Percentiles rank a stretch among this genome's conserved stretches.
phyloP scores from a whole-genome alignment of 2,888 invertebrate genomes.

The Tridacna gigas region DNA sequence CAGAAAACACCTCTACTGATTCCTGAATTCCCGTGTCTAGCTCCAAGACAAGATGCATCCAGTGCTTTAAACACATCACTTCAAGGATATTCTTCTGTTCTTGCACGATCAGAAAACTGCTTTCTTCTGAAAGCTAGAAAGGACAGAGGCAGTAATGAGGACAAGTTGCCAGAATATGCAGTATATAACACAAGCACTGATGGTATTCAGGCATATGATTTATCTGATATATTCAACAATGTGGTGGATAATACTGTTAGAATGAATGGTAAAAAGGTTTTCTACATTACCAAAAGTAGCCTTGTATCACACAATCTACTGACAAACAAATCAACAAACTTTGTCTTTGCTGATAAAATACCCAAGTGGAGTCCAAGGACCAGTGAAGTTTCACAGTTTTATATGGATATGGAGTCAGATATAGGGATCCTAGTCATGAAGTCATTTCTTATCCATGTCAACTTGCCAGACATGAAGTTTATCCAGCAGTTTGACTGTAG shows the following conservation, averaged over 20 bases:
- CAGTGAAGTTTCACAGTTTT: constrained; percentile 15
- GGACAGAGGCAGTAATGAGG: constrained; percentile 38
- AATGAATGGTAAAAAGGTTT: constrained; percentile 17
- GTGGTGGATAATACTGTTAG: not conserved
- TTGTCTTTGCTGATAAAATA: constrained; percentile 34
- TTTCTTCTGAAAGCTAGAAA: constrained; percentile 52
- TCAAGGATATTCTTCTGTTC: constrained; percentile 52
- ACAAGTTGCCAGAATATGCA: constrained; percentile 38
- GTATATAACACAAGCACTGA: constrained; percentile 50
- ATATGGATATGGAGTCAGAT: constrained; percentile 4
- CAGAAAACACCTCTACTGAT: constrained; percentile 66
- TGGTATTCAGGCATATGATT: constrained; percentile 37
- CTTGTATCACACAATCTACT: constrained; percentile 33
- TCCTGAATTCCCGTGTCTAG: constrained; percentile 74
- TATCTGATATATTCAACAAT: constrained; percentile 9
- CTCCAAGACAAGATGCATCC: constrained; percentile 63
- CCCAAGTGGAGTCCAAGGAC: constrained; percentile 32
- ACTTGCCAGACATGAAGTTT: constrained; percentile 30
- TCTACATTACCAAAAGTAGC: constrained; percentile 27
- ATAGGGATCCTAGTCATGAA: constrained; percentile 15
- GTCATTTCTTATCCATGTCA: constrained; percentile 26
- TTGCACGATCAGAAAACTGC: constrained; percentile 37
- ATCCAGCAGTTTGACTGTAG: constrained; percentile 32
- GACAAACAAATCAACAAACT: constrained; percentile 10
- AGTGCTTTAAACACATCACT: constrained; percentile 53